Conservation (phyloP, 2,888 invertebrate genomes). For the Ptycholaimellus sp. region DNA sequence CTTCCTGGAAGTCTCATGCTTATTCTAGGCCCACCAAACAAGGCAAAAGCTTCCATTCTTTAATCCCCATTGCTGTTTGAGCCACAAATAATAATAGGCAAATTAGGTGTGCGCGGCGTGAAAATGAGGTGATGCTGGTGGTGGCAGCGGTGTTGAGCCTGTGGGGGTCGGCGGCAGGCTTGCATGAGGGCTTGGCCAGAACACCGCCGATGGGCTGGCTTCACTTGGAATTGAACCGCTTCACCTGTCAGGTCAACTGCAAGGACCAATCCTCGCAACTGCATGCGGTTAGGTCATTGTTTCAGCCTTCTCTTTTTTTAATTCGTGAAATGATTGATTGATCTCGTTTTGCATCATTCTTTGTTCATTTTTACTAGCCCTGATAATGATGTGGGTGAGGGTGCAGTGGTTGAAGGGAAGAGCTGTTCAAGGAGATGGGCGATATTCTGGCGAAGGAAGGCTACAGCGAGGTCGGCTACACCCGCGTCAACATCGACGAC, state of each 20-base stretch:
- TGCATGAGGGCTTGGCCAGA: constrained; percentile 6
- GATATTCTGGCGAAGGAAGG: constrained; percentile 56
- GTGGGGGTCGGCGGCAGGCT: no score
- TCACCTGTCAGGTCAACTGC: constrained; percentile 5
- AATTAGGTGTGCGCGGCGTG: no score
- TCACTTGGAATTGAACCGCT: constrained; percentile 6
- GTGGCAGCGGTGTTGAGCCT: no score
- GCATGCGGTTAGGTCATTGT: constrained; percentile 5
- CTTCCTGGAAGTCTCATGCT: no score
- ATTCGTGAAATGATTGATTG: neutral
- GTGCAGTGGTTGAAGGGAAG: no score
- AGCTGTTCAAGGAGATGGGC: constrained; percentile 64
- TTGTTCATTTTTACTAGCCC: neutral
- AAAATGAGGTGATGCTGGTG: no score
- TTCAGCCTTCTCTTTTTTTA: neutral
- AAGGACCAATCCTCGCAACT: constrained; percentile 1
- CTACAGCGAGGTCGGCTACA: constrained; percentile 62
- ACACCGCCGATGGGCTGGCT: constrained; percentile 10
- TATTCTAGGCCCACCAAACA: no score
- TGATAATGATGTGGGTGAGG: neutral
- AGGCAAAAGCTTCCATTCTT: no score
- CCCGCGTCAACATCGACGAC: constrained; percentile 66
- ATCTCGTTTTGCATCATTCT: neutral
- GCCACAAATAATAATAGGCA: no score
- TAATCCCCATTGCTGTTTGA: no score